Base-by-base conservation (phyloP, 1,140 invertebrate genomes). In the Drosophila truncata region DNA sequence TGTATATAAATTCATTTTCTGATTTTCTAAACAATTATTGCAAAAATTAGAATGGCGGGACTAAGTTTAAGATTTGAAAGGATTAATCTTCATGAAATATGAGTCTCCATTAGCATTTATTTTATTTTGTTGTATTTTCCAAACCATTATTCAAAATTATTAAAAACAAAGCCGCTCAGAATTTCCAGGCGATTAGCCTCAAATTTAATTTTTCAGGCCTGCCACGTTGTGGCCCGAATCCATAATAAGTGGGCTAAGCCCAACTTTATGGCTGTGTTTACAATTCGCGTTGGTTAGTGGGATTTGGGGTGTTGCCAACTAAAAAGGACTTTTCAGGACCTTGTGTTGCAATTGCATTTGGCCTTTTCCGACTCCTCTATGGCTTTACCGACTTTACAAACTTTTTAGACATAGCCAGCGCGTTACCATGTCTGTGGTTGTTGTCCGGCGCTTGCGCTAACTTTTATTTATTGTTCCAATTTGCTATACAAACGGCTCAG, bases 401-500 rank as follows among this genome's bases (percentile, higher is more conserved):
- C n/a, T 14, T 35, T 72, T 59, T 49, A 29, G 35, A 57, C 27
- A 47, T 35, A n/a, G 25, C 50, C 3, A 35, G 4, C 13, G 18
- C 4, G 1, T 3, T 57, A 5, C 27, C 14, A 20, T 35, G 33
- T 58, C 44, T n/a, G 66, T 35, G 35, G 23, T 60, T 11, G 33
- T 29, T 29, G 72, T 72, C 54, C 67, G 49, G 69, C 69, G 69
- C 69, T 72, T 72, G 69, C 69, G 66, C 69, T 60, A 72, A 72
- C 69, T 50, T 70, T 72, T 72, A 72, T 72, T 71, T 72, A 72
- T 72, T 72, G 54, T 72, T 72, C 69, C 66, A 72, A 72, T 72
- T 72, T 72, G 55, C 54, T 71, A 16, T 50, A 72, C 66, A 58
- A 72, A 23, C 42, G 31, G 67, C 39, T 59, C 44, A 41, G 66